Evolutionary conservation across 2,888 invertebrate species (phyloP), one percentile per base, ranked within the genome.

Genomic region (Stenotaenia linearis): DNA sequence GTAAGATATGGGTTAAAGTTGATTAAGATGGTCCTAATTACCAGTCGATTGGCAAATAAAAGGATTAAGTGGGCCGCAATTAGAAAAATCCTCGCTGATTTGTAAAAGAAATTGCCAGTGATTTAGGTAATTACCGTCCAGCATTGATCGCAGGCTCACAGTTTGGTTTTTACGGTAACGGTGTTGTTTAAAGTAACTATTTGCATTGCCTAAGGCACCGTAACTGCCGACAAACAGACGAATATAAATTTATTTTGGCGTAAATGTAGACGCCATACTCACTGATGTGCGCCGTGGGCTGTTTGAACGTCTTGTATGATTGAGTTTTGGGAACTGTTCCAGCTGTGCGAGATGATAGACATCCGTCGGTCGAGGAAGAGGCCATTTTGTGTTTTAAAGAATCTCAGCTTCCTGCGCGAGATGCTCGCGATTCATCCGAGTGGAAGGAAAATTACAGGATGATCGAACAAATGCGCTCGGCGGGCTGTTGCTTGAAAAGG

Each of bases 381-480:
- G 23, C 69, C 69, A 69, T 69, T 69, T 69, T 69, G 69, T 69
- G 69, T 69, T 69, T 69, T 69, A 69, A 69, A 69, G 69, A 69
- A 69, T 69, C 69, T 69, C 69, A 25, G 69, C 69, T 69, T 69
- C 69, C 69, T 69, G 69, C n/a, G 25, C 25, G 10, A 28, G 25
- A 23, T 69, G 69, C 69, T 69, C 28, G 25, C 69, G 25, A 50
- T n/a, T 69, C 69, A 69, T 69, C 28, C 28, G 15, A 69, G 69
- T 28, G 69, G 69, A 69, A 69, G 28, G 69, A 4, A 69, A 69
- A 69, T 69, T 69, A 69, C n/a, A 69, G 69, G 69, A 28, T 69
- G 69, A 69, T 69, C 69, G 69, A 69, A 69, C 69, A 25, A 28
- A 69, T 50, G 69, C 28, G 25, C 6, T 45, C 45, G 18, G 45